phyloP scores from a whole-genome alignment of 2,797 vertebrate genomes.

The Malacoctenus gilli region DNA sequence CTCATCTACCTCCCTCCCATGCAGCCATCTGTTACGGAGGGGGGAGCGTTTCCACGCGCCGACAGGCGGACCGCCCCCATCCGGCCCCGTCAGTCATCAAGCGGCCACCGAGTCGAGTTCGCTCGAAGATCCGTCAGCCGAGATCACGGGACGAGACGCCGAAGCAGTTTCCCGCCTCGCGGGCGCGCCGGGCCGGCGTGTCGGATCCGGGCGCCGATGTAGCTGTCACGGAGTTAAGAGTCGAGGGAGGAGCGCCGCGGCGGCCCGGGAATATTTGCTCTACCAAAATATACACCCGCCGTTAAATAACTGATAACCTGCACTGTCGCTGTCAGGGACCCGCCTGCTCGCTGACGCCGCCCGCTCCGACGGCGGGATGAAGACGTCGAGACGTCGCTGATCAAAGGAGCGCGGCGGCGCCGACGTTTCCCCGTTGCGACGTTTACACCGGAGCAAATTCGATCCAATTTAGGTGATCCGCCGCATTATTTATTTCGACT shows the following conservation, averaged over 20 bases:
- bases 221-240: slow-evolving; percentile 29
- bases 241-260: slow-evolving; percentile 6
- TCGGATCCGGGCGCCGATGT: slow-evolving; percentile 15
- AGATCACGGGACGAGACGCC: background rate
- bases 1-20: slow-evolving; percentile 2
- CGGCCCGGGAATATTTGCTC: slow-evolving; percentile 26
- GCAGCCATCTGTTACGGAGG: background rate
- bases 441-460: slow-evolving; percentile 15
- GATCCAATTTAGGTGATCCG: slow-evolving; percentile 9
- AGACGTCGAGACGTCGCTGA: slow-evolving; percentile 31
- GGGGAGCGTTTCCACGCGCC: background rate
- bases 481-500: background rate
- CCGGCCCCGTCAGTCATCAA: background rate
- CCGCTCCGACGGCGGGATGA: slow-evolving; percentile 20
- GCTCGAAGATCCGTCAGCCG: background rate
- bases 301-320: slow-evolving; percentile 40
- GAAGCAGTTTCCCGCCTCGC: too few relatives aligned
- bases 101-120: background rate
- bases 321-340: slow-evolving; percentile 48
- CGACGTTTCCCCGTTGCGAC: slow-evolving; percentile 19
- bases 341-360: slow-evolving; percentile 30
- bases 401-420: slow-evolving; percentile 28
- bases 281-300: slow-evolving; percentile 31
- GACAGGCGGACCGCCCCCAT: background rate
- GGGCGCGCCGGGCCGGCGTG: slow-evolving; percentile 8